phyloP scores from a whole-genome alignment of 2,888 invertebrate genomes.

The Chrysolina americana region DNA sequence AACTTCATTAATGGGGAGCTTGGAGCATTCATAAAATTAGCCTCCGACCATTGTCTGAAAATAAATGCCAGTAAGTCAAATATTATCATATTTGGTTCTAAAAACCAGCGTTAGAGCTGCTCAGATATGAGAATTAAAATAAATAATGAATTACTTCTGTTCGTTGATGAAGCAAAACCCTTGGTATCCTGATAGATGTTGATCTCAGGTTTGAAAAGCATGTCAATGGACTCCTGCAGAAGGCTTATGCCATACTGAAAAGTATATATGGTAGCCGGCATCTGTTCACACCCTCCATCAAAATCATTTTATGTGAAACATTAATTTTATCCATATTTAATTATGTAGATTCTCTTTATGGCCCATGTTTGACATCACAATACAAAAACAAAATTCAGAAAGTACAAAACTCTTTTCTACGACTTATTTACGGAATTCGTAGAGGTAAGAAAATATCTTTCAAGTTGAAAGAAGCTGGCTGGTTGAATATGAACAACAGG shows the following conservation, averaged over 20 bases:
- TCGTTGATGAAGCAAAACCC: too few species aligned
- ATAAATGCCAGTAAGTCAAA: too few species aligned
- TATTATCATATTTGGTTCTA: too few species aligned
- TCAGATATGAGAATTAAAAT: too few species aligned
- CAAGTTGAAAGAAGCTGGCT: slow-evolving; percentile 19
- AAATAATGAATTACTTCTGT: too few species aligned
- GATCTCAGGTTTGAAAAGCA: not conserved
- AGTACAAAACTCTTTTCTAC: not conserved
- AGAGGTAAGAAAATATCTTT: not conserved
- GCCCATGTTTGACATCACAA: not conserved
- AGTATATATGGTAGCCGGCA: not conserved
- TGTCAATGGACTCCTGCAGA: too few species aligned
- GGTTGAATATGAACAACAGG: not conserved
- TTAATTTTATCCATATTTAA: slow-evolving; percentile 3
- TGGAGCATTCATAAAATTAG: too few species aligned
- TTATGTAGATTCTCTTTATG: not conserved
- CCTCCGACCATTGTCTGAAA: too few species aligned
- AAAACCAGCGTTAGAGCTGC: too few species aligned
- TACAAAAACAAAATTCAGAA: not conserved
- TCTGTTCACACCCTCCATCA: not conserved
- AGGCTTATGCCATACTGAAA: not conserved
- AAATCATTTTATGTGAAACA: not conserved
- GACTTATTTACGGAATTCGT: not conserved
- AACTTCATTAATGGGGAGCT: too few species aligned
- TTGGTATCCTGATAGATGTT: too few species aligned